A percentile compares a stretch with the other conserved stretches of the same genome.
Evolutionary conservation across 2,113 vertebrate species (phyloP).

Genomic region (Stigmatopora nigra): DNA sequence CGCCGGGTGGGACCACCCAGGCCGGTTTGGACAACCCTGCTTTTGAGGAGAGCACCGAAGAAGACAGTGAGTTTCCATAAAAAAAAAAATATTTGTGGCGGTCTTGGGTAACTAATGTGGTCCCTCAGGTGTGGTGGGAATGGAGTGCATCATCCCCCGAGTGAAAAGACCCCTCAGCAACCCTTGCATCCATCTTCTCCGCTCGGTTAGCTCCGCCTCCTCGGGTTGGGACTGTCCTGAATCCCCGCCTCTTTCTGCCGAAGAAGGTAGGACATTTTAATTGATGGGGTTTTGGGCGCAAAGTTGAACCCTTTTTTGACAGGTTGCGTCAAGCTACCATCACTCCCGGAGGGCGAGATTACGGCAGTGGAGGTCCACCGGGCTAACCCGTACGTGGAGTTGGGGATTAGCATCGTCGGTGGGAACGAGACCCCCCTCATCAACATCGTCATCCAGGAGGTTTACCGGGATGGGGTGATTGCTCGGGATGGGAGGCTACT

Average conservation of each 20-base stretch:
- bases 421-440: conserved; percentile 97
- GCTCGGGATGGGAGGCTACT: conserved; percentile 92
- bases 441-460: conserved; percentile 97
- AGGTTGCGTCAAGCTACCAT: conserved; percentile 79
- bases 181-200: conserved; percentile 65
- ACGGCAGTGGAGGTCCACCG: conserved; percentile 94
- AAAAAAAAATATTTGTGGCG: neutral
- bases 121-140: conserved; percentile 56
- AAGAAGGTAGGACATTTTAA: conserved; percentile 54
- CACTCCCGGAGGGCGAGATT: conserved; percentile 94
- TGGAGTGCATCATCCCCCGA: conserved; percentile 55
- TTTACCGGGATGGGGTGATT: conserved; percentile 93
- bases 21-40: conserved; percentile 85
- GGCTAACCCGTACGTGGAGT: conserved; percentile 89
- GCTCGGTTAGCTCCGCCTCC: conserved; percentile 57
- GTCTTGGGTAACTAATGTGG: neutral
- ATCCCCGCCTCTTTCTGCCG: conserved; percentile 58
- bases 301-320: conserved; percentile 4
- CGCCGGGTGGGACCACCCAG: conserved; percentile 77
- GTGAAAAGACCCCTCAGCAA: conserved; percentile 67
- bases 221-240: conserved; percentile 73
- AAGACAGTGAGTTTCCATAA: conserved; percentile 77
- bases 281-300: neutral
- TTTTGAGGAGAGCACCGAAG: conserved; percentile 82
- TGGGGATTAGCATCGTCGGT: conserved; percentile 95